Conservation (phyloP, 1,140 invertebrate genomes). For the Drosophila santomea region DNA sequence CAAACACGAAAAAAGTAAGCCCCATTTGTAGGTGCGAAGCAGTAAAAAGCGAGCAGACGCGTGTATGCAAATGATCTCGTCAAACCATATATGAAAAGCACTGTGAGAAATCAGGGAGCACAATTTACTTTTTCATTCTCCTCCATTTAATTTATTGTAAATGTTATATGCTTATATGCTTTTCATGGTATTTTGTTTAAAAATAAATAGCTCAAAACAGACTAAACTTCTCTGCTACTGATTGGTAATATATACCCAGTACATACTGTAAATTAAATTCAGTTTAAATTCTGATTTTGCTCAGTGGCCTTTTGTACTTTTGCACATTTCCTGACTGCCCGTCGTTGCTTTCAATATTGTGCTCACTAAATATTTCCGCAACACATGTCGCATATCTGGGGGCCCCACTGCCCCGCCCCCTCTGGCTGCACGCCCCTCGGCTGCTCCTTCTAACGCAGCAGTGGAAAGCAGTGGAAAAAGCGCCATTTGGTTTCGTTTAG, state of each 20-base stretch:
- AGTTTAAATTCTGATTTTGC: not conserved
- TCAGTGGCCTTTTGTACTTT: slow-evolving; percentile 14
- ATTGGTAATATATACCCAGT: too few relatives aligned
- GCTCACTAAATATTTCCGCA: slow-evolving; percentile 79
- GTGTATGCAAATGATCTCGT: slow-evolving; percentile 32
- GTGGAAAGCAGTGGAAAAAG: slow-evolving; percentile 33
- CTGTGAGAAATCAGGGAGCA: too few relatives aligned
- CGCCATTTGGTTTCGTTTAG: slow-evolving; percentile 83
- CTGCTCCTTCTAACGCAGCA: slow-evolving; percentile 25
- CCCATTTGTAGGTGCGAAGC: slow-evolving; percentile 45
- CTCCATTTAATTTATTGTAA: too few relatives aligned
- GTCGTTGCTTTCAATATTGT: slow-evolving; percentile 17
- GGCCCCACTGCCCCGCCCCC: slow-evolving; percentile 15
- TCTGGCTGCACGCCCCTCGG: not conserved
- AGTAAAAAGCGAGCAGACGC: slow-evolving; percentile 47
- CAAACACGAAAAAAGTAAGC: slow-evolving; percentile 9
- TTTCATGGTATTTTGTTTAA: too few relatives aligned
- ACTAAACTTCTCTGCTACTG: too few relatives aligned
- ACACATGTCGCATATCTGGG: slow-evolving; percentile 73
- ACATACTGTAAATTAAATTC: too few relatives aligned
- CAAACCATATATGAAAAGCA: not conserved
- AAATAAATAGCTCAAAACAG: too few relatives aligned
- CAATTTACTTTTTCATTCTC: too few relatives aligned
- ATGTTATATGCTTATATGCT: too few relatives aligned
- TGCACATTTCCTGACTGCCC: slow-evolving; percentile 46